Evolutionary conservation across 2,797 vertebrate species (phyloP), one percentile per base, ranked within the genome.

Genomic region (Brachymystax lenok): DNA sequence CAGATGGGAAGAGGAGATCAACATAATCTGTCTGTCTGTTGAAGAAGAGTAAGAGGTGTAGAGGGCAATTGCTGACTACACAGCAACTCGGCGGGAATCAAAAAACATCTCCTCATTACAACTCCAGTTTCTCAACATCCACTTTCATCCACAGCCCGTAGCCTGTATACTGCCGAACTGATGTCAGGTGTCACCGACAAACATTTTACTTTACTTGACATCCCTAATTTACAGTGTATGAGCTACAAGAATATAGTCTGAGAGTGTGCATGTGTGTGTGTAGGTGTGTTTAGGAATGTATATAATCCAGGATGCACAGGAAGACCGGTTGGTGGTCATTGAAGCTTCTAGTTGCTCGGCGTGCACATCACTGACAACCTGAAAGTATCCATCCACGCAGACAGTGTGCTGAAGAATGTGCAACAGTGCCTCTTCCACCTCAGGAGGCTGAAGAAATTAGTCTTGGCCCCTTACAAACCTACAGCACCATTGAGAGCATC

Each of bases 1-100:
- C 91, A 91, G 89, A 92, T 90, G 91, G 89, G 85, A 82, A 76
- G 35, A 21, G 24, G 14, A 63, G 84, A 91, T 85, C 91, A 91
- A 91, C 88, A 92, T 92, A 86, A 90, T 87, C 89, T 87, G n/a
- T 61, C 59, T 27, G 21, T 24, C 21, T 27, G 87, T 89, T 85
- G 84, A 79, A 75, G 73, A 85, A 83, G 83, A 87, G 80, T n/a
- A 10, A 71, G 80, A 76, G 80, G 79, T 79, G 27, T 76, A 21
- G 0, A 69, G 77, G 84, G 75, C 68, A 72, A 79, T 59, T 82
- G 82, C 78, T 64, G 71, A 83, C 85, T 86, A 83, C 84, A 77
- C 61, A 69, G 80, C 28, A n/a, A 71, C 79, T 64, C 16, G 46
- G 69, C 77, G 77, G 75, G 67, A 77, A 71, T 28, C 10, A 7